Evolutionary conservation across 1,140 invertebrate genomes (phyloP), one percentile per base, ranked within the genome.

Genomic region (Micrasema longulum): DNA sequence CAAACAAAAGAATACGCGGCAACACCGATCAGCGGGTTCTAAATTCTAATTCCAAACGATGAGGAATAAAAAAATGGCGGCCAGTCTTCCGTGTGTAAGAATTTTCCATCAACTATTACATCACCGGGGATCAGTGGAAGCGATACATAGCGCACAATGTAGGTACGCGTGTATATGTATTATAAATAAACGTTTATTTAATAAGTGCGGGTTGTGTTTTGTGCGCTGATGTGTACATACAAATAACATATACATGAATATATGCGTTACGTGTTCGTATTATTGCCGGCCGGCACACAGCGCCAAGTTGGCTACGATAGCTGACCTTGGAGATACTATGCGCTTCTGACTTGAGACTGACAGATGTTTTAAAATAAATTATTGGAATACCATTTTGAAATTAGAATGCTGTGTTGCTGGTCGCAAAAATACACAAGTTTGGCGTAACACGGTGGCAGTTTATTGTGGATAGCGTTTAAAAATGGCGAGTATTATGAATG

Each of bases 201-300:
- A 52, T 52, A 52, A 52, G 48, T 20, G n/a, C 48, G 16, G 48
- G 2, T 14, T 47, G 5, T n/a, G 43, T 16, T 6, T 47, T 47
- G 16, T 16, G n/a, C 26, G 26, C 7, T 4, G 3, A 31, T 31
- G 26, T 31, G 26, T 31, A 4, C 26, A 7, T 4, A 31, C 26
- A 2, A 31, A 4, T 31, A 4, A 31, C 7, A n/a, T 31, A 31
- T 31, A 31, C 26, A 31, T 31, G 14, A 38, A 45, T 16, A 45
- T 16, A 16, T 11, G 20, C 20, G 48, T 14, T 36, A 5, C 22
- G 16, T 60, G 55, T 60, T 38, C 3, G 20, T 63, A 48, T 45
- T 64, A 64, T 26, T 47, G 60, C 60, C 60, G 60, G 60, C 60
- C 60, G 60, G 60, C 60, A 35, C 45, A 14, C 60, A 64, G 60